Conservation (phyloP, 2,888 invertebrate species). For the Polydrusus tereticollis region DNA sequence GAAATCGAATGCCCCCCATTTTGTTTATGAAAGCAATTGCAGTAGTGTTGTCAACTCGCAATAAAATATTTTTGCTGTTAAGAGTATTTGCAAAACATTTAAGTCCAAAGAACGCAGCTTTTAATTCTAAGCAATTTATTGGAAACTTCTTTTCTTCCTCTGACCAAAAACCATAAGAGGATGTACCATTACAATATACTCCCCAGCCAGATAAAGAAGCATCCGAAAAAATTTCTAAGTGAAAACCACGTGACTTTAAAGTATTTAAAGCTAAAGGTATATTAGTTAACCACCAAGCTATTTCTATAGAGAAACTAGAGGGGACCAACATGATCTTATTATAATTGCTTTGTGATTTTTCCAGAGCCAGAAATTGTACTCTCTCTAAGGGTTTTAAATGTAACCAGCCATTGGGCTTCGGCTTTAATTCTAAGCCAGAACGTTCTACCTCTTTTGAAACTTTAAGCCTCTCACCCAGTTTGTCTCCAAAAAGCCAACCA, state of each 20-base stretch:
- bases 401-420: conserved; percentile 49
- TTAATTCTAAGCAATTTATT: conserved; percentile 53
- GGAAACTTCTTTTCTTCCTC: conserved; percentile 40
- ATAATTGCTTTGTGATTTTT: conserved; percentile 45
- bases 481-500: background rate
- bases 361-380: conserved; percentile 52
- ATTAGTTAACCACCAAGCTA: conserved; percentile 50
- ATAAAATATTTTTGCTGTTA: conserved; percentile 24
- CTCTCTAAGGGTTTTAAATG: conserved; percentile 52
- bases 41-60: conserved; percentile 42
- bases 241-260: conserved; percentile 17
- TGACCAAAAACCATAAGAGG: conserved; percentile 48
- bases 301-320: conserved; percentile 33
- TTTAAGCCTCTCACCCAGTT: background rate
- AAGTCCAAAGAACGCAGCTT: conserved; percentile 50
- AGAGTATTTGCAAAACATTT: conserved; percentile 50
- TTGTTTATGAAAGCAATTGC: conserved; percentile 40
- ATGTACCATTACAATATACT: conserved; percentile 31
- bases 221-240: conserved; percentile 50
- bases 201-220: conserved; percentile 54
- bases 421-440: conserved; percentile 39
- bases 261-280: conserved; percentile 16
- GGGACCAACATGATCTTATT: conserved; percentile 41
- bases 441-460: background rate
- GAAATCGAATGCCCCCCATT: conserved; percentile 36